Percentiles rank a stretch among this genome's conserved stretches.
Evolutionary conservation across 1,140 invertebrate species (phyloP).

Genomic region (Eriocheir sinensis): DNA sequence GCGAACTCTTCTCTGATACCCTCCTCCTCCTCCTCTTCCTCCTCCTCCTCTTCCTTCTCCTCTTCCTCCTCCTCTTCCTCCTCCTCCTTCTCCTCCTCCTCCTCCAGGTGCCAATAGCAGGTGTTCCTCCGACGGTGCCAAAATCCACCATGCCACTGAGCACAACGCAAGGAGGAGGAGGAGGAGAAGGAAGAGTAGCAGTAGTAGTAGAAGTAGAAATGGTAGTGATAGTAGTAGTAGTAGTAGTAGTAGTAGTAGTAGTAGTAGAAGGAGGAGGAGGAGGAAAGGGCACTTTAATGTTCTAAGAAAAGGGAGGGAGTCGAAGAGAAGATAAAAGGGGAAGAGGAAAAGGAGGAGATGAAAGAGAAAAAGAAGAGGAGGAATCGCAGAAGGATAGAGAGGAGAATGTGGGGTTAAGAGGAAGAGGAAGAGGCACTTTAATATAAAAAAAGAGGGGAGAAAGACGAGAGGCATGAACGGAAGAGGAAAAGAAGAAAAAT

Average conservation of each 20-base stretch:
- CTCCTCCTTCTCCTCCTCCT: neutral
- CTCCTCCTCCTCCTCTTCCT: neutral
- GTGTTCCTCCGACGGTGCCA: neutral
- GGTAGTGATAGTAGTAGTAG: no score
- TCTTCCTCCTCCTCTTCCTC: neutral
- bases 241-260: no score
- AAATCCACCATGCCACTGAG: neutral
- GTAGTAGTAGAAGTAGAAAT: no score
- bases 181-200: no score
- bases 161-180: neutral
- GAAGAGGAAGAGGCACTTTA: no score
- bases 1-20: slow-evolving; percentile 6
- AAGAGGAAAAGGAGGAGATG: neutral
- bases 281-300: no score
- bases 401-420: no score
- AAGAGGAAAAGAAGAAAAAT: neutral
- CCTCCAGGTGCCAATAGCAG: neutral
- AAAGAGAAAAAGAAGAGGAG: neutral
- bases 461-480: neutral
- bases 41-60: neutral
- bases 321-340: no score
- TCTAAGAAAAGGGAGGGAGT: no score
- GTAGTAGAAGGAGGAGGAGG: no score
- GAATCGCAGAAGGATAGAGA: neutral
- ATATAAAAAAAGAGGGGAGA: no score